phyloP scores from a whole-genome alignment of 2,797 vertebrate species.

The Orestias chungarensis region DNA sequence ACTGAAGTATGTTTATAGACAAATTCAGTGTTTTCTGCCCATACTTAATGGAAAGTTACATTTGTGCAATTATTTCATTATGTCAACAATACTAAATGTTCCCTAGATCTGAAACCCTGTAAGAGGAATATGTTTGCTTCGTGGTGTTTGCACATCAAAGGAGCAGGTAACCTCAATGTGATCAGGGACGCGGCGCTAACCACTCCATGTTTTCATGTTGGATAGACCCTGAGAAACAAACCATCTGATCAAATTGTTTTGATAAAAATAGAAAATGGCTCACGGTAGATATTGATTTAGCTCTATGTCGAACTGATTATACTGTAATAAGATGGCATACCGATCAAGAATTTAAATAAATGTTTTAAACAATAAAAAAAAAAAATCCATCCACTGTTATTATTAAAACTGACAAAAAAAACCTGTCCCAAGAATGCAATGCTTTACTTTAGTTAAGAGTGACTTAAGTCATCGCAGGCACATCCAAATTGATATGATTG shows the following conservation, averaged over 20 bases:
- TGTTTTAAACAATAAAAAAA: background rate
- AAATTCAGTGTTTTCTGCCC: background rate
- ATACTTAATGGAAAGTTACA: background rate
- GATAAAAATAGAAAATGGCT: constrained; percentile 3
- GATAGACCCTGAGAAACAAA: constrained; percentile 58
- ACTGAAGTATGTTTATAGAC: background rate
- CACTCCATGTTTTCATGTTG: constrained; percentile 27
- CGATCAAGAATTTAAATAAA: constrained; percentile 3
- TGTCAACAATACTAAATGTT: background rate
- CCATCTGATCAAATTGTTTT: constrained; percentile 51
- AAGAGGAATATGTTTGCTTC: background rate
- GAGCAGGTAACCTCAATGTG: constrained; percentile 15
- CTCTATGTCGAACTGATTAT: background rate
- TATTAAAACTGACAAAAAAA: background rate
- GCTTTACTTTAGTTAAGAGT: too few species aligned
- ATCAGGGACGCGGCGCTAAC: constrained; percentile 10
- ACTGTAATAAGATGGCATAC: too few species aligned
- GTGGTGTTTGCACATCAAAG: background rate
- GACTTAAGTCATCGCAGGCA: background rate
- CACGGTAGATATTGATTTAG: background rate
- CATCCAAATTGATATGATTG: background rate
- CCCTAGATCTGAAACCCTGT: background rate
- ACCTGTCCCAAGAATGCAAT: too few species aligned
- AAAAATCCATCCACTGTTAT: background rate
- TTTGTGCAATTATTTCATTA: background rate